These are phyloP conservation scores for Scytalopus superciliaris DNA, from an alignment of 2,113 vertebrate genomes.

Conservation along the genomic window DNA sequence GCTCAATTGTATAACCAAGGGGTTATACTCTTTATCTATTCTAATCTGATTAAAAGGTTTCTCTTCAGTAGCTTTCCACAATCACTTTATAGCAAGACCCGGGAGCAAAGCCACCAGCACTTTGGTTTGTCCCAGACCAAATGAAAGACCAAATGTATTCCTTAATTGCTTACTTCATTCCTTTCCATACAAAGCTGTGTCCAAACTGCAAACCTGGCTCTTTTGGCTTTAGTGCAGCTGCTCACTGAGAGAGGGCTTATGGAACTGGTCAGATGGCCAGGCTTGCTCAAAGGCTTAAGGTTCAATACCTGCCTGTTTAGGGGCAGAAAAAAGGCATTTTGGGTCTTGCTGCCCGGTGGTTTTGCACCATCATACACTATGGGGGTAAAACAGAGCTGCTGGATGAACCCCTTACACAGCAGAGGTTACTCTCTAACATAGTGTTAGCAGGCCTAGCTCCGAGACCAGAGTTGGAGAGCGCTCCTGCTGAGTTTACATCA, in stretches of 20 bases:
- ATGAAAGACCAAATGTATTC: background rate
- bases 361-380: background rate
- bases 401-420: rapidly evolving
- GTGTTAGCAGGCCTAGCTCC: rapidly evolving
- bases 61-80: conserved; percentile 41
- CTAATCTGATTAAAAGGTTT: conserved; percentile 68
- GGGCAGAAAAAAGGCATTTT: background rate
- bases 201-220: background rate
- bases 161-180: background rate
- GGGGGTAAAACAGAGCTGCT: background rate
- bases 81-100: conserved; percentile 43
- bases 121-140: background rate
- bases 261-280: rapidly evolving
- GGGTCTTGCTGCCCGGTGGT: background rate
- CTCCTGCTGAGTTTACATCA: background rate
- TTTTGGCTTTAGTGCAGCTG: background rate
- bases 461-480: background rate
- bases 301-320: background rate
- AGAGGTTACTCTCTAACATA: background rate
- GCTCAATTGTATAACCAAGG: conserved; percentile 60
- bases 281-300: background rate
- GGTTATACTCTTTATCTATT: conserved; percentile 62
- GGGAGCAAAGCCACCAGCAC: conserved; percentile 19
- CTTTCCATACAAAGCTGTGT: background rate
- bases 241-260: background rate